Evolutionary conservation across 2,113 vertebrate genomes (phyloP).

Genomic region (Calonectris borealis): DNA sequence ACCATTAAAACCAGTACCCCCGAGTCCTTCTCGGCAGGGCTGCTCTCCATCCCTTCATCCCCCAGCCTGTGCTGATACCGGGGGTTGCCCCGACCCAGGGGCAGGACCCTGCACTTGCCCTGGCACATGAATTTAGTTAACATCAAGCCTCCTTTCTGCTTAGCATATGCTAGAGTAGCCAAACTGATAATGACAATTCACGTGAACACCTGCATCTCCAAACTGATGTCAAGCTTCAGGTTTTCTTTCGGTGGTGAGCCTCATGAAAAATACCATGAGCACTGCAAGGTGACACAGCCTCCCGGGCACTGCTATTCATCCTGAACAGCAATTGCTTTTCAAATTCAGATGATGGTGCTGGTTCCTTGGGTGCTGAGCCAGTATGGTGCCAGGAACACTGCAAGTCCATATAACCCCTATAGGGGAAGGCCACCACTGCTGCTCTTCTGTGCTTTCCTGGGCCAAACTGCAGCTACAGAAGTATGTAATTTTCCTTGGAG

Average conservation of each 20-base stretch:
- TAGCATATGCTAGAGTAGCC: neutral
- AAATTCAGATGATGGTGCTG: neutral
- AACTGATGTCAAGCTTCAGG: neutral
- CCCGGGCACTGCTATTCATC: neutral
- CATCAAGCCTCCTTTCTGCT: neutral
- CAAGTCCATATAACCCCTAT: accelerated
- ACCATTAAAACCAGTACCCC: no score
- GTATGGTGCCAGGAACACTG: neutral
- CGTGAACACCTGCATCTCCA: neutral
- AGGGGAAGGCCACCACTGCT: no score
- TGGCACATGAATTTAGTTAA: neutral
- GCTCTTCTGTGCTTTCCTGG: neutral
- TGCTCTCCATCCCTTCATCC: no score
- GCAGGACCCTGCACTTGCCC: neutral
- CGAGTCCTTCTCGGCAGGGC: no score
- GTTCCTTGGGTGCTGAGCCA: neutral
- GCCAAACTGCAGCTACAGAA: neutral
- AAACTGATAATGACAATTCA: neutral
- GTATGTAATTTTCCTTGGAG: neutral
- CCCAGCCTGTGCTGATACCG: accelerated
- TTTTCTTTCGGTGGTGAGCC: neutral
- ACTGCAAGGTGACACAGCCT: neutral
- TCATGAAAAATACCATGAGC: neutral
- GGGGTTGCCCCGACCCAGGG: accelerated
- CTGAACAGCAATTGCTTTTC: neutral